Evolutionary conservation across 2,888 invertebrate species (phyloP).

Genomic region (Germaria angustata): DNA sequence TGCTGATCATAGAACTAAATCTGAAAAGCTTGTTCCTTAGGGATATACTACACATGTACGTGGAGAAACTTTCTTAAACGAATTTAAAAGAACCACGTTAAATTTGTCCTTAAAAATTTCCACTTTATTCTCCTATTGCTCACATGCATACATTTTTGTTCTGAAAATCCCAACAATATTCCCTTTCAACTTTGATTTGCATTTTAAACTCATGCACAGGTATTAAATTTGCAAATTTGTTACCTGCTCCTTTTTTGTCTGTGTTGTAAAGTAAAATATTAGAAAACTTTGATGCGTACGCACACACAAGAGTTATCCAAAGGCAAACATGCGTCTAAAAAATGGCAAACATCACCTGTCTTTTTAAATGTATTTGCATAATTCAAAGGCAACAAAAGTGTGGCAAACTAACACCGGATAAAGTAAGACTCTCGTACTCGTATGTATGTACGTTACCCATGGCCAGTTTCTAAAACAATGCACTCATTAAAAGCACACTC

Average conservation of each 20-base stretch:
- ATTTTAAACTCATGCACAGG: not conserved
- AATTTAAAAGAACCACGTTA: not conserved
- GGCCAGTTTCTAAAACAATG: not conserved
- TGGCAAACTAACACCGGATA: not conserved
- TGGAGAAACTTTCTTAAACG: not conserved
- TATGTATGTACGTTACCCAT: not conserved
- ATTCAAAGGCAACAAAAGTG: slow-evolving; percentile 23
- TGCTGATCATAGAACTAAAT: no score
- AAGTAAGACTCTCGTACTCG: slow-evolving; percentile 18
- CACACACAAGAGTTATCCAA: slow-evolving; percentile 39
- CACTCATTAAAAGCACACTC: not conserved
- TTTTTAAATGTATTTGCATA: slow-evolving; percentile 39
- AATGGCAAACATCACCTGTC: slow-evolving; percentile 56
- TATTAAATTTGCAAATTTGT: slow-evolving; percentile 19
- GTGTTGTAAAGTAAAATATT: slow-evolving; percentile 20
- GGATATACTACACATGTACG: no score
- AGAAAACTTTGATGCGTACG: slow-evolving; percentile 43
- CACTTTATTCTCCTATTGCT: not conserved
- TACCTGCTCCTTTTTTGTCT: not conserved
- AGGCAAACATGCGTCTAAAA: slow-evolving; percentile 51
- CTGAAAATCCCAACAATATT: slow-evolving; percentile 21
- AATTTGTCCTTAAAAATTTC: not conserved
- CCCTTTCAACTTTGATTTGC: slow-evolving; percentile 37
- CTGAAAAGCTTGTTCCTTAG: no score
- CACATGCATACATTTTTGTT: not conserved